Base-by-base conservation (phyloP, 2,113 vertebrate species). In the Melospiza georgiana region DNA sequence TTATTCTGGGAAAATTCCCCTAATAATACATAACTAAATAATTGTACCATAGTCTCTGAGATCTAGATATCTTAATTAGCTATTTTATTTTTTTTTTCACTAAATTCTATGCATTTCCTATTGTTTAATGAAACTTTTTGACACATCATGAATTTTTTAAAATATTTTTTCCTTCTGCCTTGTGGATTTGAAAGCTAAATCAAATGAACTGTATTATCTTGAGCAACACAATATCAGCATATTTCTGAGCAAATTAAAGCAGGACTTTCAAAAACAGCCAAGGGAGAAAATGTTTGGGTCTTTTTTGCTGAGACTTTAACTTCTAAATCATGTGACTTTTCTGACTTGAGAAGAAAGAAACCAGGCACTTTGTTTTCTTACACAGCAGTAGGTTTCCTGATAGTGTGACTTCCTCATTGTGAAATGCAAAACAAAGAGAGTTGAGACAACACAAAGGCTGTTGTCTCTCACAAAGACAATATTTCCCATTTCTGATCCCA, bases 291-390 rank as follows among this genome's bases (percentile, higher is more conserved):
- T 18, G 5, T 10, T 84, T 44, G 55, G 20, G 11, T 1, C 1
- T 37, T 31, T 67, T 89, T 52, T 79, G 6, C 85, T 95, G 82
- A 81, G 72, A 81, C 41, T 81, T 74, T 68, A 74, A 2, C 35
- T 84, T 76, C 16, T 76, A 82, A 92, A 77, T 95, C 93, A 89
- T 73, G 43, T 77, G 93, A 95, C 75, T 78, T 76, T 48, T 89
- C 79, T 93, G 79, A 93, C 55, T 77, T 86, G 67, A 77, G 24
- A 94, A 76, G 75, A 96, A 94, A 90, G 48, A 82, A 93, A 82
- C 35, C 63, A 85, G 43, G 4, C 43, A 55, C 75, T 90, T 77
- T 71, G 48, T 74, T 68, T 16, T 90, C 49, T 93, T 88, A 63
- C 68, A 62, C 59, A 90, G 89, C 78, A 83, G 59, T 21, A 59